Percentiles rank a stretch among this genome's conserved stretches.
These are phyloP conservation scores for Sinotaia quadrata DNA, from an alignment of 2,888 invertebrate species.

Conservation along the genomic window DNA sequence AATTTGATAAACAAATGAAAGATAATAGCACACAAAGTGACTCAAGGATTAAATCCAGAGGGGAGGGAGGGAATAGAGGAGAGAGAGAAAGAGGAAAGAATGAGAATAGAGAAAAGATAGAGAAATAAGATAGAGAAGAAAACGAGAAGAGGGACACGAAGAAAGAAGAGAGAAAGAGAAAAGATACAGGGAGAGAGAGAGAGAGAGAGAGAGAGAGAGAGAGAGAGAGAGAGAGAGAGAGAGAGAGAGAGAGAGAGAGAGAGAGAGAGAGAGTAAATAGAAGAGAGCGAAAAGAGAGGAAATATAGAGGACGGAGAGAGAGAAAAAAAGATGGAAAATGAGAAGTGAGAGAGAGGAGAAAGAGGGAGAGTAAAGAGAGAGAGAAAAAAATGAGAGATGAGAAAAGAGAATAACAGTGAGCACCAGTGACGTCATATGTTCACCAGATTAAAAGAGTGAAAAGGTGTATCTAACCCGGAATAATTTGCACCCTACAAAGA, in stretches of 20 bases:
- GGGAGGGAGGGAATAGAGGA: too few species aligned
- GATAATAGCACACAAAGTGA: too few species aligned
- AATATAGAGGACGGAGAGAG: neutral
- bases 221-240: conserved; percentile 6
- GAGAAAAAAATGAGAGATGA: neutral
- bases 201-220: neutral
- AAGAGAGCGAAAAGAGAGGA: neutral
- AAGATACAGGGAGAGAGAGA: too few species aligned
- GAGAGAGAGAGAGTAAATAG: neutral
- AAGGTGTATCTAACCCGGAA: too few species aligned
- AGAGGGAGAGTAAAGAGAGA: neutral
- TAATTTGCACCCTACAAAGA: too few species aligned
- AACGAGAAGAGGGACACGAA: neutral
- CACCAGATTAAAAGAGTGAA: too few species aligned
- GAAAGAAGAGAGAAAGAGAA: too few species aligned
- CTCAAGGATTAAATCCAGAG: too few species aligned
- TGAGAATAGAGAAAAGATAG: too few species aligned
- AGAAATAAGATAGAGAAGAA: neutral
- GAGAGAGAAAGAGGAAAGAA: too few species aligned
- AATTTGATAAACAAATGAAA: too few species aligned
- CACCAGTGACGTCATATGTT: neutral
- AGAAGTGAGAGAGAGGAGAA: neutral
- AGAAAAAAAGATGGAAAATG: neutral
- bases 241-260: neutral
- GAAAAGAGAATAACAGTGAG: neutral